These are phyloP conservation scores for Frankliniella fusca DNA, from an alignment of 2,888 invertebrate genomes.

Conservation along the genomic window DNA sequence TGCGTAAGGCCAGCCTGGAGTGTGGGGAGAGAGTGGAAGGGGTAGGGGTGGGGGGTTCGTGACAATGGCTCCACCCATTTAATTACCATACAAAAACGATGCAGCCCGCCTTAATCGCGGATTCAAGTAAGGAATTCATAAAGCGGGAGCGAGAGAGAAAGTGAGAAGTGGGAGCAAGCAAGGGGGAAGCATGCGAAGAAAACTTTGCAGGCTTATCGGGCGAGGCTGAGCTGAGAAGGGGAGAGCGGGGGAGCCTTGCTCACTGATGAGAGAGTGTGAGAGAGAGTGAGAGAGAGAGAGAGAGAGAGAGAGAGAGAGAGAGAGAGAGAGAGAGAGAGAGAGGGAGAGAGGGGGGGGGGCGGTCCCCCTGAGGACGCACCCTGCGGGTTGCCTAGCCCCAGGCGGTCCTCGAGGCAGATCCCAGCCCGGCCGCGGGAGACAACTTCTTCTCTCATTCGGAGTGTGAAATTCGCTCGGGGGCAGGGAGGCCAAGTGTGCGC, in stretches of 20 bases:
- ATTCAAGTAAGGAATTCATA: not conserved
- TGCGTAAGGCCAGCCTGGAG: too few species aligned
- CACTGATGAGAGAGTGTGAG: not conserved
- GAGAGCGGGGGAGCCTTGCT: not conserved
- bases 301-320: not conserved
- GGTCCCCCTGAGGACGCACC: not conserved
- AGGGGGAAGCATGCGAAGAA: not conserved
- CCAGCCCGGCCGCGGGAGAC: not conserved
- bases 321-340: not conserved
- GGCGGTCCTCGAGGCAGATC: not conserved
- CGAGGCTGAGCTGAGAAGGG: not conserved
- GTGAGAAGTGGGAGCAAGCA: too few species aligned
- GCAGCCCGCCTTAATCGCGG: not conserved
- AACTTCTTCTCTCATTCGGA: constrained; percentile 21
- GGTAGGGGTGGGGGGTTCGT: not conserved
- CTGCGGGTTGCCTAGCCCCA: not conserved
- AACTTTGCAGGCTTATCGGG: not conserved
- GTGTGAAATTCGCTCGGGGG: constrained; percentile 12
- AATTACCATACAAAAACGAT: constrained; percentile 1
- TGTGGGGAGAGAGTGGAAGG: too few species aligned
- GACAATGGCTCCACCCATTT: not conserved
- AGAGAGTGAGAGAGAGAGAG: not conserved
- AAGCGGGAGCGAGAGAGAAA: not conserved
- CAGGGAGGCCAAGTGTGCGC: constrained; percentile 8
- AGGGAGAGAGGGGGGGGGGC: not conserved